Percentiles rank a stretch among this genome's conserved stretches.
Conservation (phyloP, 2,888 invertebrate genomes). For the Eupithecia inturbata region DNA sequence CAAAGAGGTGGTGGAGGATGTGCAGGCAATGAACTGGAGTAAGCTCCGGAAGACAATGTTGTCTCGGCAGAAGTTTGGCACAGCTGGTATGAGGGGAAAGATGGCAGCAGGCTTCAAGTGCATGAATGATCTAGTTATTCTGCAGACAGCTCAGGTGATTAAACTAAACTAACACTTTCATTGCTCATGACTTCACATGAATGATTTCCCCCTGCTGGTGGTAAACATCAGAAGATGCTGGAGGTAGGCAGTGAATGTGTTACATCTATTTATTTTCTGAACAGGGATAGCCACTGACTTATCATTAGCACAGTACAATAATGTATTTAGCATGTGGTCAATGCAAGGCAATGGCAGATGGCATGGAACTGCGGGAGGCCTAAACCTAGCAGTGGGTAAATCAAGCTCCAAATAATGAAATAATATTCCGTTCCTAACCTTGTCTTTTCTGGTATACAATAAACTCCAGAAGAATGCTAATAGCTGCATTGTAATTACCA, state of each 20-base stretch:
- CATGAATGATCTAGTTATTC: conserved; percentile 98
- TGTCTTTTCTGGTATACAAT: background rate
- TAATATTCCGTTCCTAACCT: background rate
- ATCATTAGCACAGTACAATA: too few species aligned
- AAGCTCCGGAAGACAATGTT: conserved; percentile 87
- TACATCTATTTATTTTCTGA: too few species aligned
- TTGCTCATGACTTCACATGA: background rate
- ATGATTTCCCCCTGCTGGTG: background rate
- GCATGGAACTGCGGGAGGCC: too few species aligned
- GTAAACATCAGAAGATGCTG: too few species aligned
- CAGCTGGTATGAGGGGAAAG: conserved; percentile 94
- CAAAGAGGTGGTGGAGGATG: conserved; percentile 85
- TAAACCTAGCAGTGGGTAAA: background rate
- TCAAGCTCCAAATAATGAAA: background rate
- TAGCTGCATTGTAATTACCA: background rate
- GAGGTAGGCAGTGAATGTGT: too few species aligned
- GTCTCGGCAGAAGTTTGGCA: conserved; percentile 92
- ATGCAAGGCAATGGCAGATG: too few species aligned
- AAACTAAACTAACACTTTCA: background rate
- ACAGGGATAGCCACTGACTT: too few species aligned
- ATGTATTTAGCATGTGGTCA: too few species aligned
- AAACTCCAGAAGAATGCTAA: background rate
- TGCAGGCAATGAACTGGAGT: conserved; percentile 81
- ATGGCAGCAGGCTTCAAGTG: conserved; percentile 97
- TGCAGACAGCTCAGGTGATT: conserved; percentile 93